Conservation (phyloP, 2,113 vertebrate species). For the Entomyzon cyanotis region DNA sequence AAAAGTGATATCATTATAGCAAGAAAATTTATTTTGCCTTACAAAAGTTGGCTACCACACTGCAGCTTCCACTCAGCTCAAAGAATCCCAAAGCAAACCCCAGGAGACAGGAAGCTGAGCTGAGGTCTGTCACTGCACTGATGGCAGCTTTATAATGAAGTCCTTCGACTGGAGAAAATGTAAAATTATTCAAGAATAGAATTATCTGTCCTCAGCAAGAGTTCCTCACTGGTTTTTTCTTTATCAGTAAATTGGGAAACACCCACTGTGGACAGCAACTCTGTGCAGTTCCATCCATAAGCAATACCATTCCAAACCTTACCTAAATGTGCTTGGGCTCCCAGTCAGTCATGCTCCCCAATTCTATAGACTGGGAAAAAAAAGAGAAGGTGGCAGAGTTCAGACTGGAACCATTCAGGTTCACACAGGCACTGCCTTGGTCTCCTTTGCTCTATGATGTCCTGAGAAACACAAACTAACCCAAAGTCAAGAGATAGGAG, state of each 20-base stretch:
- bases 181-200: neutral
- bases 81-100: neutral
- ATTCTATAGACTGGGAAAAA: neutral
- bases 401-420: neutral
- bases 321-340: neutral
- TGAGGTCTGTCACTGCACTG: neutral
- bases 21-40: neutral
- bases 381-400: neutral
- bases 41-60: neutral
- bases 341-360: neutral
- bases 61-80: neutral
- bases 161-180: neutral
- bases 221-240: neutral
- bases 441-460: neutral
- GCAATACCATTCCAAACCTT: neutral
- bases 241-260: neutral
- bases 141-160: neutral
- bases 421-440: neutral
- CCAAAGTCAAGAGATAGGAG: neutral
- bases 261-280: neutral
- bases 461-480: neutral
- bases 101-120: neutral
- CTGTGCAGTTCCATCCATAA: neutral
- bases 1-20: neutral
- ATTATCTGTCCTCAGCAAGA: neutral